Evolutionary conservation across 1,140 invertebrate species (phyloP).

Genomic region (Drosophila jambulina): DNA sequence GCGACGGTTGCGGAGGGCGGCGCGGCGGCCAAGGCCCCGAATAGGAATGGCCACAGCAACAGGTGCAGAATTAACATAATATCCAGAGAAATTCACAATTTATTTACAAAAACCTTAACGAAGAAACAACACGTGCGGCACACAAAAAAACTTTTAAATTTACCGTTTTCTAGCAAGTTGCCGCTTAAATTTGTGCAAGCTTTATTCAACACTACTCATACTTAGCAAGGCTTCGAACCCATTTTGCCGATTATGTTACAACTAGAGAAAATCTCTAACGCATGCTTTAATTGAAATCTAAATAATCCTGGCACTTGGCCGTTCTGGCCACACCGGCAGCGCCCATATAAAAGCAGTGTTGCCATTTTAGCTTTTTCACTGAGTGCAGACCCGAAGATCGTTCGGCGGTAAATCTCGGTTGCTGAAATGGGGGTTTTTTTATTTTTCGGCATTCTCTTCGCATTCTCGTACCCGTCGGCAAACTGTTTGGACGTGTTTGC

Average conservation of each 20-base stretch:
- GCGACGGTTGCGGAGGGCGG: not conserved
- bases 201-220: not conserved
- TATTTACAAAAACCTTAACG: not conserved
- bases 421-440: too few relatives aligned
- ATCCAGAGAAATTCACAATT: not conserved
- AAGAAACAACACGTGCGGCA: slow-evolving; percentile 18
- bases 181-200: not conserved
- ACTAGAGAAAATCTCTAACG: too few relatives aligned
- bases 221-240: not conserved
- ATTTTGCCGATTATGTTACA: too few relatives aligned
- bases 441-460: too few relatives aligned
- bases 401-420: too few relatives aligned
- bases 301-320: not conserved
- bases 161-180: slow-evolving; percentile 17
- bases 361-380: too few relatives aligned
- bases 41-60: slow-evolving; percentile 16
- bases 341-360: too few relatives aligned
- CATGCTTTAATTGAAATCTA: too few relatives aligned
- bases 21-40: slow-evolving; percentile 2
- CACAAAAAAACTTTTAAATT: slow-evolving; percentile 7
- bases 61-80: slow-evolving; percentile 15
- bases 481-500: too few relatives aligned
- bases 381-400: too few relatives aligned
- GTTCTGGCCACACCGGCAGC: not conserved
- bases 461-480: too few relatives aligned